A percentile compares a stretch with the other conserved stretches of the same genome.
Evolutionary conservation across 1,140 invertebrate species (phyloP).

Genomic region (Eupristina koningsbergeri): DNA sequence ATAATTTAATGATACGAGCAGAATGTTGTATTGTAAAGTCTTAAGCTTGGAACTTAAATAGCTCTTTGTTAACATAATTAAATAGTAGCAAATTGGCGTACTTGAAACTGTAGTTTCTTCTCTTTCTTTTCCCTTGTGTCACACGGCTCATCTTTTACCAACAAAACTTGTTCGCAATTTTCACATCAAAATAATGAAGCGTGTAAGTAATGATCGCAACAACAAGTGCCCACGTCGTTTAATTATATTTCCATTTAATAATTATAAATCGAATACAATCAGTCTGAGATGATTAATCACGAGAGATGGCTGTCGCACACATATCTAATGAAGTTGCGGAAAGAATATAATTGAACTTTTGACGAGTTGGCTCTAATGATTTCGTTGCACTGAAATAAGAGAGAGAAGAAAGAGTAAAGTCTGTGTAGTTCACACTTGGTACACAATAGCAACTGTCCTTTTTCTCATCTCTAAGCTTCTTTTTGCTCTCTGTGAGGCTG

Average conservation of each 20-base stretch:
- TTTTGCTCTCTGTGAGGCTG: neutral
- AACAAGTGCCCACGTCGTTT: conserved; percentile 14
- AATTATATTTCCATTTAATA: conserved; percentile 53
- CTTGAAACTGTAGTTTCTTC: neutral
- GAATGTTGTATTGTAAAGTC: neutral
- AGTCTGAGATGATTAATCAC: conserved; percentile 52
- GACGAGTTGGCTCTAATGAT: conserved; percentile 50
- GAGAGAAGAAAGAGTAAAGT: neutral
- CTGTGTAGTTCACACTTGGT: neutral
- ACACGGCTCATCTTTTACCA: conserved; percentile 38
- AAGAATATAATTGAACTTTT: conserved; percentile 49
- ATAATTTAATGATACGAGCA: neutral
- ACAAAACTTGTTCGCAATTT: neutral
- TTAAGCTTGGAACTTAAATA: neutral
- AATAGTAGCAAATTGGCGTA: neutral
- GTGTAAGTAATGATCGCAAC: neutral
- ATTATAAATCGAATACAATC: conserved; percentile 43
- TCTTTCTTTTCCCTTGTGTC: neutral
- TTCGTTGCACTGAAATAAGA: neutral
- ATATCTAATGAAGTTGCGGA: neutral
- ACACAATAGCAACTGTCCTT: neutral
- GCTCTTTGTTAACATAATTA: neutral
- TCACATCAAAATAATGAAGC: neutral
- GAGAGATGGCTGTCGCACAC: neutral
- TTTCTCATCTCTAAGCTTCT: neutral